Conservation (phyloP, 2,888 invertebrate species). For the Macrophya annulata region DNA sequence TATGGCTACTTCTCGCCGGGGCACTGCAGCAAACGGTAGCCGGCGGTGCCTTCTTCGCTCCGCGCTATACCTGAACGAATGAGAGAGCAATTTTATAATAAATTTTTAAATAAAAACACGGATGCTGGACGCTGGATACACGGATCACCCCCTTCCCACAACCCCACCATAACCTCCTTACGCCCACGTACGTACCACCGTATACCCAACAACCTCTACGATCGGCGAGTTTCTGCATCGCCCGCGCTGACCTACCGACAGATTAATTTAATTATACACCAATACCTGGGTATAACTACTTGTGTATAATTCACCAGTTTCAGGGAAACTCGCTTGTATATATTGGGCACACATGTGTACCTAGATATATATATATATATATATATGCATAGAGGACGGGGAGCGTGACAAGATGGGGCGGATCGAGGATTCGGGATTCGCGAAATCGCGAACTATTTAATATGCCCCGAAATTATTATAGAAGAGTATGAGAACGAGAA, state of each 20-base stretch:
- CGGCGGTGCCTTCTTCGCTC: constrained; percentile 45
- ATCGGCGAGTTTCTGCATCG: constrained; percentile 18
- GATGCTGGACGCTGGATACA: constrained; percentile 34
- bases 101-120: constrained; percentile 41
- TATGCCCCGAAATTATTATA: constrained; percentile 7
- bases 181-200: neutral
- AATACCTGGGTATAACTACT: constrained; percentile 14
- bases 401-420: constrained; percentile 51
- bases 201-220: too few species aligned
- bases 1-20: neutral
- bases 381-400: neutral
- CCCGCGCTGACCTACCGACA: constrained; percentile 49
- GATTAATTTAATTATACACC: constrained; percentile 52
- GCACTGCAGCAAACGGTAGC: constrained; percentile 31
- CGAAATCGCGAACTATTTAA: neutral
- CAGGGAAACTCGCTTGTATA: constrained; percentile 34
- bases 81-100: constrained; percentile 47
- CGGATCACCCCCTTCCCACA: neutral
- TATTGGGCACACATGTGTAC: too few species aligned
- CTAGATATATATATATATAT: too few species aligned
- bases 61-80: constrained; percentile 41
- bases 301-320: constrained; percentile 26
- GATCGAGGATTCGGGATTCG: constrained; percentile 11
- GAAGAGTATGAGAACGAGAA: neutral
- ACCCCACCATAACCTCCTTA: neutral